phyloP scores from a whole-genome alignment of 2,113 vertebrate species.

The Scomber scombrus region DNA sequence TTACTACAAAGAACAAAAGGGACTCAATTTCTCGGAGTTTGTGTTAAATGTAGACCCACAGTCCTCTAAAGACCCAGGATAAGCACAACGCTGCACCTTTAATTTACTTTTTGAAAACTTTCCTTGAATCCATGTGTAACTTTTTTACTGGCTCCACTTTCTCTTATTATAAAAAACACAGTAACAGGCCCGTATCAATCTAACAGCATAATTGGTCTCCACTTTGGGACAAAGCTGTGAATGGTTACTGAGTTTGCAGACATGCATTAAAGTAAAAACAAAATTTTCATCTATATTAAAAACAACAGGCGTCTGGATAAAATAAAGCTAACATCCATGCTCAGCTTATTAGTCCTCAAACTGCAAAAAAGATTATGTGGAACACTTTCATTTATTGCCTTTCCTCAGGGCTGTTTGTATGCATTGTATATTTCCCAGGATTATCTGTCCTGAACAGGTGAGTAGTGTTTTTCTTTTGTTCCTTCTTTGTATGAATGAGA shows the following conservation, averaged over 20 bases:
- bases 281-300: background rate
- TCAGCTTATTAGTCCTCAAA: background rate
- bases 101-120: background rate
- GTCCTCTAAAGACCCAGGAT: background rate
- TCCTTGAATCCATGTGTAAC: background rate
- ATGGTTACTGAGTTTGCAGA: background rate
- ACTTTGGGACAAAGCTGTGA: constrained; percentile 3
- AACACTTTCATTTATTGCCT: background rate
- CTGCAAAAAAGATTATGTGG: background rate
- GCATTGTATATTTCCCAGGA: background rate
- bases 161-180: background rate
- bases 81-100: constrained; percentile 1
- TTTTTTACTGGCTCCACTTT: constrained; percentile 7
- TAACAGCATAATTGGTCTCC: constrained; percentile 1
- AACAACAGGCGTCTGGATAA: background rate
- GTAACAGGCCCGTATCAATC: background rate
- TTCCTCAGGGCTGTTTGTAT: background rate
- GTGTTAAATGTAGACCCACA: background rate
- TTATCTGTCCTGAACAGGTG: background rate
- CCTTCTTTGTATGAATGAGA: background rate
- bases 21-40: constrained; percentile 19
- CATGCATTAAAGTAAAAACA: background rate
- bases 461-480: constrained; percentile 1
- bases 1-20: constrained; percentile 21
- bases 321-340: background rate